These are phyloP conservation scores for Peromyscus aztecus DNA, from an alignment of 2,797 vertebrate species.

Conservation along the genomic window DNA sequence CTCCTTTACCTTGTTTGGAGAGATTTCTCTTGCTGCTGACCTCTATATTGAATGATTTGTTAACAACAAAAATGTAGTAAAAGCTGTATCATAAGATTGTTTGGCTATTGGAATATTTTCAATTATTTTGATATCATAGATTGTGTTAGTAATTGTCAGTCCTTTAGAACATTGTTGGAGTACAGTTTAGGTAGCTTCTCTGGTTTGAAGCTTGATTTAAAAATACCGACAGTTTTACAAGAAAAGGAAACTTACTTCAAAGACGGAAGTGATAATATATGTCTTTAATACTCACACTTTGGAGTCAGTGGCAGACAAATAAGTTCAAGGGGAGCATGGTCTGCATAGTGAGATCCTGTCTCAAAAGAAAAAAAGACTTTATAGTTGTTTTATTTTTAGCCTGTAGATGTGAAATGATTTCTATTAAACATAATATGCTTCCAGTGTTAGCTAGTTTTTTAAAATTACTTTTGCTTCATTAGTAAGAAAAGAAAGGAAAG, in stretches of 20 bases:
- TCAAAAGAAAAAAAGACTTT: not conserved
- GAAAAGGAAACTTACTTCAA: not conserved
- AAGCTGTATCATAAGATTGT: not conserved
- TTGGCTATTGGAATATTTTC: not conserved
- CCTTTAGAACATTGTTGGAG: not conserved
- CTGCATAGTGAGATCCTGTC: not conserved
- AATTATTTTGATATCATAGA: not conserved
- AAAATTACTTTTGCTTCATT: not conserved
- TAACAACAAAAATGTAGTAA: slow-evolving; percentile 9
- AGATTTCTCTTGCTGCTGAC: not conserved
- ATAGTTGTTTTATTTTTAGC: not conserved
- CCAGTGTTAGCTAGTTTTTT: not conserved
- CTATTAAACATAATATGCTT: not conserved
- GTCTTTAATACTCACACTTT: not conserved
- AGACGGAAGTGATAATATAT: not conserved
- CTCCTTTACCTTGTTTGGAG: not conserved
- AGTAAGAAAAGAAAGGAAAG: not conserved
- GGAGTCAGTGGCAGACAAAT: not conserved
- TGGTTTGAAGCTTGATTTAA: not conserved
- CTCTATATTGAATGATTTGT: not conserved
- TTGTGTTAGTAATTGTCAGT: slow-evolving; percentile 30
- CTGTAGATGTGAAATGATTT: not conserved
- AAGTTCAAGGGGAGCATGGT: not conserved
- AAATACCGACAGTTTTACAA: not conserved
- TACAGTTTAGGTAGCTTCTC: not conserved